Conservation (phyloP, 2,888 invertebrate species). For the Pteria penguin region DNA sequence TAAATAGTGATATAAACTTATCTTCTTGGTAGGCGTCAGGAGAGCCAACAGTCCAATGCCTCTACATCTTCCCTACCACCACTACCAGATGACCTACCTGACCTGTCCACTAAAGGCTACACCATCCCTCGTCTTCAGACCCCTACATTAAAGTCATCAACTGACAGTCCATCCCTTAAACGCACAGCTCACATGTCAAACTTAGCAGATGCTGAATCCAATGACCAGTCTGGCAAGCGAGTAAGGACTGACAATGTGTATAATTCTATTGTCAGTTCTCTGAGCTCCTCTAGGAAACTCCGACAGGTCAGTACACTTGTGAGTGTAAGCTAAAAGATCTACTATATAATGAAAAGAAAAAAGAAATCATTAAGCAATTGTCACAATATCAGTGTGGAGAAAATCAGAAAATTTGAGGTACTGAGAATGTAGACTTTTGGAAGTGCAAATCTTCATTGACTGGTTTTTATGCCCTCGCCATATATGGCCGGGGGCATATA, state of each 20-base stretch:
- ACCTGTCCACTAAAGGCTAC: conserved; percentile 58
- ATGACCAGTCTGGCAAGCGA: conserved; percentile 34
- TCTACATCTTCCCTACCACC: conserved; percentile 67
- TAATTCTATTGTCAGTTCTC: conserved; percentile 65
- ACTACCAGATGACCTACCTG: conserved; percentile 66
- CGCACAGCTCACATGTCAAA: conserved; percentile 43
- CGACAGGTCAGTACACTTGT: no score
- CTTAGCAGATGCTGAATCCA: conserved; percentile 47
- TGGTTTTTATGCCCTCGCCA: no score
- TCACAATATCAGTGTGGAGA: no score
- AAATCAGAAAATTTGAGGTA: no score
- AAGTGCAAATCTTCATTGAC: no score
- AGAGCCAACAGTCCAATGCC: conserved; percentile 68
- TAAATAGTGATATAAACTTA: background rate
- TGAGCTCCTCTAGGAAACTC: conserved; percentile 52
- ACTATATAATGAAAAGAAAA: no score
- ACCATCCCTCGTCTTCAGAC: conserved; percentile 59
- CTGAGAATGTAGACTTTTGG: no score
- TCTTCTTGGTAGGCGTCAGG: conserved; percentile 62
- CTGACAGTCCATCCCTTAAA: conserved; percentile 52
- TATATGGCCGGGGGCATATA: no score
- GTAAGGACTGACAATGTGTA: conserved; percentile 49
- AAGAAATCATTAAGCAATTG: no score
- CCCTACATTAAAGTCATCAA: conserved; percentile 22
- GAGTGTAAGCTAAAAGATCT: no score